Conservation (phyloP, 2,113 vertebrate genomes). For the Chloropsis hardwickii region DNA sequence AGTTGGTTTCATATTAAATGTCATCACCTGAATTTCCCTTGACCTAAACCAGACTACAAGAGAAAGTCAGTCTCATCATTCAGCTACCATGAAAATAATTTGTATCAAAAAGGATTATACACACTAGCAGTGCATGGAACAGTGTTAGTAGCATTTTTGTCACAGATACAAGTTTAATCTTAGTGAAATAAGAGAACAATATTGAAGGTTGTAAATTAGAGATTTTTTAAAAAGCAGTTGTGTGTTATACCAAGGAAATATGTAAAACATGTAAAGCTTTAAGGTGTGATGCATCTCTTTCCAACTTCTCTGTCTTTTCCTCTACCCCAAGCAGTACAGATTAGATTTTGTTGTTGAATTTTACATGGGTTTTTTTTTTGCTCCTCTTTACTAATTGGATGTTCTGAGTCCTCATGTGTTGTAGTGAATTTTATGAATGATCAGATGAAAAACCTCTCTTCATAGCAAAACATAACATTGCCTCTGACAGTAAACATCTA, state of each 20-base stretch:
- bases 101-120: neutral
- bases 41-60: neutral
- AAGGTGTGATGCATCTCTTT: neutral
- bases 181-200: neutral
- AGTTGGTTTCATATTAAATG: conserved; percentile 42
- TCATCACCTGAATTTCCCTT: conserved; percentile 17
- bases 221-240: neutral
- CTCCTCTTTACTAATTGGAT: neutral
- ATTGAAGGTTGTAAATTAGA: neutral
- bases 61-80: conserved; percentile 8
- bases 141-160: neutral
- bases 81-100: neutral
- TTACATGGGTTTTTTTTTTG: neutral
- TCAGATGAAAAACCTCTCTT: neutral
- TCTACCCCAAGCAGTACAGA: neutral
- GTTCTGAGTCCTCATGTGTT: neutral
- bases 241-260: neutral
- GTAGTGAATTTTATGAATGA: neutral
- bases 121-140: neutral
- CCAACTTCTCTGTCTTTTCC: neutral
- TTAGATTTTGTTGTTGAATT: neutral
- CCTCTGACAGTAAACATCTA: neutral
- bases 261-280: neutral
- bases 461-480: neutral
- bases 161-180: neutral